A percentile compares a stretch with the other conserved stretches of the same genome.
These are phyloP conservation scores for Poliocrania exsul DNA, from an alignment of 2,797 vertebrate species.

Conservation along the genomic window DNA sequence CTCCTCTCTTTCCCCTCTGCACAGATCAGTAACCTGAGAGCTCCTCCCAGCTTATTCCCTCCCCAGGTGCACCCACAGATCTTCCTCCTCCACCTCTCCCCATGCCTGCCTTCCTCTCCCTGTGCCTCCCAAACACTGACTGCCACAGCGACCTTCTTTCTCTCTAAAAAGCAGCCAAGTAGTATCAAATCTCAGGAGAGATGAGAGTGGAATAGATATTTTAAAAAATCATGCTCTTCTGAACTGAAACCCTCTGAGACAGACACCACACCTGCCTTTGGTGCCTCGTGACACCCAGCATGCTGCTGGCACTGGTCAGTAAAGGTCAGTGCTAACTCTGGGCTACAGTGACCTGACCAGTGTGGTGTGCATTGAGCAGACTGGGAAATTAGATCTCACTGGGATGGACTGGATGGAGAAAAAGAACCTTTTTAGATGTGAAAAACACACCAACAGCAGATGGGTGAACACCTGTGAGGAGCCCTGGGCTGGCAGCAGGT, in stretches of 20 bases:
- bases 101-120: neutral
- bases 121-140: neutral
- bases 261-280: neutral
- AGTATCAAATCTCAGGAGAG: neutral
- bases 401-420: neutral
- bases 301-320: neutral
- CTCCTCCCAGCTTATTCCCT: neutral
- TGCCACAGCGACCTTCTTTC: neutral
- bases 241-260: neutral
- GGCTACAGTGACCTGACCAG: neutral
- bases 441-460: neutral
- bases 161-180: neutral
- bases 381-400: neutral
- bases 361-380: neutral
- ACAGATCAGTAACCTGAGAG: neutral
- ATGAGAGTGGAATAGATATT: neutral
- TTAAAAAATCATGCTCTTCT: neutral
- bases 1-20: neutral
- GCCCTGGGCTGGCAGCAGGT: neutral
- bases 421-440: neutral
- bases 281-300: neutral
- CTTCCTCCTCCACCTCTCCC: neutral
- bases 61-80: neutral
- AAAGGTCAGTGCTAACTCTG: conserved; percentile 14
- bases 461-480: neutral